Evolutionary conservation across 2,113 vertebrate genomes (phyloP).

Genomic region (Rostratula benghalensis): DNA sequence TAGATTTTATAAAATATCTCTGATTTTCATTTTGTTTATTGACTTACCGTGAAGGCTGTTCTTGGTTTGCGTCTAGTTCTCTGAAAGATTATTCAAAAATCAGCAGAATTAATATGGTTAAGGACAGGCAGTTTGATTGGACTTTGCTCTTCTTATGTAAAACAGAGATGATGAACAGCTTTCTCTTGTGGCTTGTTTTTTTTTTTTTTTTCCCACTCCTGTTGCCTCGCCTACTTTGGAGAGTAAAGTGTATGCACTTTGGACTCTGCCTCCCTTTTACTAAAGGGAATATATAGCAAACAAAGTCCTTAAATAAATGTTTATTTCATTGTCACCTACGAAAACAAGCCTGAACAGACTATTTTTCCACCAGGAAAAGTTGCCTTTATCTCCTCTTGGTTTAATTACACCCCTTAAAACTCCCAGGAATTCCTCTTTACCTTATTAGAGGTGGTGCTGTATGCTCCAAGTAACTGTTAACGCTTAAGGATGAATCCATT

Average conservation of each 20-base stretch:
- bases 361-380: background rate
- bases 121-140: background rate
- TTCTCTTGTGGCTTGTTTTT: background rate
- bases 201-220: background rate
- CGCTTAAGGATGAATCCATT: background rate
- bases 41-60: slow-evolving; percentile 17
- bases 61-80: background rate
- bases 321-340: background rate
- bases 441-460: background rate
- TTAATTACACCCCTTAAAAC: background rate
- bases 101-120: background rate
- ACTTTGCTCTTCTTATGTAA: slow-evolving; percentile 26
- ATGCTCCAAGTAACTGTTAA: background rate
- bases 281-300: background rate
- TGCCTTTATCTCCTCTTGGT: background rate
- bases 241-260: background rate
- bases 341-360: background rate
- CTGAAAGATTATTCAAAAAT: background rate
- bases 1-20: background rate
- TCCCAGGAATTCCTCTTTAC: background rate
- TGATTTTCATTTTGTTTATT: background rate
- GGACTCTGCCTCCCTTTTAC: background rate
- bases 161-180: background rate
- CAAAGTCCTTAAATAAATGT: background rate
- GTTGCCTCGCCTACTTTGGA: background rate